Conservation (phyloP, 2,797 vertebrate species). For the Balearica regulorum region DNA sequence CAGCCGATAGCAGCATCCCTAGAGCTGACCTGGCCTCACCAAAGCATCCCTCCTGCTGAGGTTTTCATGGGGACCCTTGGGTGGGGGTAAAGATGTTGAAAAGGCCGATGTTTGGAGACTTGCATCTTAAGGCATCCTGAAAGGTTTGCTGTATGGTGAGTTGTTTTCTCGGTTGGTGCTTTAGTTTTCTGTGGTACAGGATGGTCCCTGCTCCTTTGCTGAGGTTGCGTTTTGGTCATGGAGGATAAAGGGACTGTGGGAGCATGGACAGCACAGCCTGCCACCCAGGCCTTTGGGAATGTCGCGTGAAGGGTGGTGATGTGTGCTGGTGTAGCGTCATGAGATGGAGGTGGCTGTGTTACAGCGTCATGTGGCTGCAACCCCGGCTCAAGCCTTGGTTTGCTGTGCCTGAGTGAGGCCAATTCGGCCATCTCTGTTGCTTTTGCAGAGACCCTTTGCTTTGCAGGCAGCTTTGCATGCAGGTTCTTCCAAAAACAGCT, state of each 20-base stretch:
- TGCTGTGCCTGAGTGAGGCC: not conserved
- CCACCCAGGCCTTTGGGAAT: not conserved
- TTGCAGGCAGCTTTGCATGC: not conserved
- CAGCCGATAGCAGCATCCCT: not conserved
- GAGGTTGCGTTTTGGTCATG: not conserved
- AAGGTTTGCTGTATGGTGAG: not conserved
- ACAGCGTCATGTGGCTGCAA: not conserved
- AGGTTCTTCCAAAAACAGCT: not conserved
- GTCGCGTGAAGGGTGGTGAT: not conserved
- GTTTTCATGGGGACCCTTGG: not conserved
- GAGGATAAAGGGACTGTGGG: not conserved
- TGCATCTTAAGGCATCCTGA: not conserved
- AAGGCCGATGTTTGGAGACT: not conserved
- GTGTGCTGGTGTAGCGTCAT: rapidly evolving
- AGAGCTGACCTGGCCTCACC: not conserved
- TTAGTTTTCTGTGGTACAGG: rapidly evolving
- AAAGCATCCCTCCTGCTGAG: not conserved
- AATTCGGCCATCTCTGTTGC: not conserved
- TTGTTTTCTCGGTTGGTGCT: not conserved
- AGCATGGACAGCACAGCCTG: not conserved
- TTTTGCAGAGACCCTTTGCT: not conserved
- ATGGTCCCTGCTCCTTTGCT: not conserved
- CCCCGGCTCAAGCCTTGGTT: not conserved
- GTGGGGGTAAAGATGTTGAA: not conserved
- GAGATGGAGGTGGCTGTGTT: not conserved